Percentiles rank a stretch among this genome's conserved stretches.
Conservation (phyloP, 2,888 invertebrate species). For the Myathropa florea region DNA sequence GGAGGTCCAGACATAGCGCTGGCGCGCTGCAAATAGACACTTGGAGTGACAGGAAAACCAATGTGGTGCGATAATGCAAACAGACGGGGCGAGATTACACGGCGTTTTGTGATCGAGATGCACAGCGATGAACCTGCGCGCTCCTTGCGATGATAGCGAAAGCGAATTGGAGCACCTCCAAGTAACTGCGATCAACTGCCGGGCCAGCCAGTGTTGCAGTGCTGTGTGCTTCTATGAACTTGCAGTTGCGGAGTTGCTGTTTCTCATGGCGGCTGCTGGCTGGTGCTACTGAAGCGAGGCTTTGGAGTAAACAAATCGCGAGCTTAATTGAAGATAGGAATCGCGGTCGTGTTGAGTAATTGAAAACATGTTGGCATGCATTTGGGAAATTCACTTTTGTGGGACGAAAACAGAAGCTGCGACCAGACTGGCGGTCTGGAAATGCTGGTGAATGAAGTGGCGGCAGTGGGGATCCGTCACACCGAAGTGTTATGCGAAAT, state of each 20-base stretch:
- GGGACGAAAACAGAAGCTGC: constrained; percentile 37
- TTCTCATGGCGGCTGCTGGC: background rate
- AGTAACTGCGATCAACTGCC: background rate
- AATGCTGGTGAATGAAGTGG: background rate
- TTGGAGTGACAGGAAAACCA: constrained; percentile 70
- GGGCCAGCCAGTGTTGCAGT: background rate
- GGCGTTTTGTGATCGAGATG: constrained; percentile 64
- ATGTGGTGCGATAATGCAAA: constrained; percentile 70
- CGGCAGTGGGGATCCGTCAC: background rate
- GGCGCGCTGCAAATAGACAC: constrained; percentile 52
- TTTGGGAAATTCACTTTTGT: constrained; percentile 44
- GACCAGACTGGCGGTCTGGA: background rate
- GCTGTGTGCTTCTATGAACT: background rate
- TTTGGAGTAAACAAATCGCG: constrained; percentile 50
- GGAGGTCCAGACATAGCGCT: constrained; percentile 44
- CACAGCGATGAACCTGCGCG: constrained; percentile 66
- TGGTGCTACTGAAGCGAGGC: background rate
- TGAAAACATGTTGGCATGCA: constrained; percentile 62
- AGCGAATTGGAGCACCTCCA: constrained; percentile 64
- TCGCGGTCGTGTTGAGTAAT: constrained; percentile 67
- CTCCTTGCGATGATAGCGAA: constrained; percentile 66
- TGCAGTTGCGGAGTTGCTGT: background rate
- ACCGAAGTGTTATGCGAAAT: too few species aligned
- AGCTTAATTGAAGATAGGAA: constrained; percentile 66
- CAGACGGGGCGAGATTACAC: constrained; percentile 66